Evolutionary conservation across 2,888 invertebrate species (phyloP).

Genomic region (Buathra laborator): DNA sequence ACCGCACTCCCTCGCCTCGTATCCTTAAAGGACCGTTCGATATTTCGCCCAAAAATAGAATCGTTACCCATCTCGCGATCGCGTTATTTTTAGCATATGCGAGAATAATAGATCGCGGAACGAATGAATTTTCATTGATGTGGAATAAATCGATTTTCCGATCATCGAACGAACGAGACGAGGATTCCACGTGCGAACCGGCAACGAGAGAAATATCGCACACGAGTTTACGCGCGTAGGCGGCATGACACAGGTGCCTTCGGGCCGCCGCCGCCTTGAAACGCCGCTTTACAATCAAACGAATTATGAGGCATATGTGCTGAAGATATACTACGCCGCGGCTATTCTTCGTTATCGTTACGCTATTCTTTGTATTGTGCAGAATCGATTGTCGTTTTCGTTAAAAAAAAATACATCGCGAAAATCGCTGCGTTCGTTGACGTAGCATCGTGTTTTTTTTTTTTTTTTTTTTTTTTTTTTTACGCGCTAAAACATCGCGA

Average conservation of each 20-base stretch:
- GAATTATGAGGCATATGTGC: constrained; percentile 6
- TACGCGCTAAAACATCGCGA: too few species aligned
- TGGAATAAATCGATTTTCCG: constrained; percentile 63
- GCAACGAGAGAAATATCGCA: constrained; percentile 22
- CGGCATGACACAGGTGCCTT: constrained; percentile 67
- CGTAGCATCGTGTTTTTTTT: neutral
- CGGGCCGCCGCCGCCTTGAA: constrained; percentile 56
- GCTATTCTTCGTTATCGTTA: too few species aligned
- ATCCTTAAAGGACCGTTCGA: constrained; percentile 1
- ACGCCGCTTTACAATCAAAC: constrained; percentile 12
- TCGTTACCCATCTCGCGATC: neutral
- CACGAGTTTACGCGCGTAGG: constrained; percentile 63
- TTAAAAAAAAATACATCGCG: neutral
- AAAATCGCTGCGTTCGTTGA: neutral
- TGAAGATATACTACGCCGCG: neutral
- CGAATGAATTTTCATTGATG: constrained; percentile 28
- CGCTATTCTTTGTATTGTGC: neutral
- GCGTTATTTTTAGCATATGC: neutral
- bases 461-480: neutral
- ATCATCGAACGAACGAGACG: constrained; percentile 50
- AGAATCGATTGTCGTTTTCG: neutral
- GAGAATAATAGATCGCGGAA: constrained; percentile 12
- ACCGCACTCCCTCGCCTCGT: constrained; percentile 28
- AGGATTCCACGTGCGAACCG: constrained; percentile 29
- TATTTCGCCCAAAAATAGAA: constrained; percentile 33